Evolutionary conservation across 2,888 invertebrate genomes (phyloP), one percentile per base, ranked within the genome.

Genomic region (Gandaritis pyraliata): DNA sequence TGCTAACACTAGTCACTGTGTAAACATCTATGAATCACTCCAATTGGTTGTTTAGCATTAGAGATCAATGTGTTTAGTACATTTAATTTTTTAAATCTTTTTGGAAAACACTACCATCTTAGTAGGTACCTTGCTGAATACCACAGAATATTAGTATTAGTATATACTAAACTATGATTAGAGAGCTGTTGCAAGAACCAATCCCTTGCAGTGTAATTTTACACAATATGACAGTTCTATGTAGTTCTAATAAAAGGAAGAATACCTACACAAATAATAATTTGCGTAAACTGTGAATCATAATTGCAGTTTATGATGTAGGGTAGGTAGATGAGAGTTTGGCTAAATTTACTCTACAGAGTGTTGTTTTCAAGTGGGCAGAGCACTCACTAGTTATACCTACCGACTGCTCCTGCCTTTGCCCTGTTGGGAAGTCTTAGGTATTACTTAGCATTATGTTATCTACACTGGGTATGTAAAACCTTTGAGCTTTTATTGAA

Each of bases 21-120:
- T 48, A 59, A 66, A 65, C 64, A 48, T 36, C 7, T 58, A 18
- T 46, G 43, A 52, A 58, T 69, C 66, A 69, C 30, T 68, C 64
- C 58, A 48, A 59, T 33, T 47, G 48, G 36, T 50, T 41, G 41
- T 41, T 41, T 41, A 8, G 7, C 10, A n/a, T 41, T 41, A 15
- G 3, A 15, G 0, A 41, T 13, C 41, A 41, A 13, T 15, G 41
- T 41, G 1, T 5, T 13, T 41, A 15, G 2, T 18, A 18, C 12
- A 16, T 45, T 45, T 0, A 45, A 45, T 11, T 18, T 18, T 45
- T 16, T 16, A 10, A 33, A 11, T 33, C 8, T 33, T 33, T 8
- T 33, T 5, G 6, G 23, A 23, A 6, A 23, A 23, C 5, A 23
- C 3, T 23, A 23, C 6, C 23, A 23, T 23, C 23, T 23, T 23